Base-by-base conservation (phyloP, 2,113 vertebrate genomes). In the Grus americana region DNA sequence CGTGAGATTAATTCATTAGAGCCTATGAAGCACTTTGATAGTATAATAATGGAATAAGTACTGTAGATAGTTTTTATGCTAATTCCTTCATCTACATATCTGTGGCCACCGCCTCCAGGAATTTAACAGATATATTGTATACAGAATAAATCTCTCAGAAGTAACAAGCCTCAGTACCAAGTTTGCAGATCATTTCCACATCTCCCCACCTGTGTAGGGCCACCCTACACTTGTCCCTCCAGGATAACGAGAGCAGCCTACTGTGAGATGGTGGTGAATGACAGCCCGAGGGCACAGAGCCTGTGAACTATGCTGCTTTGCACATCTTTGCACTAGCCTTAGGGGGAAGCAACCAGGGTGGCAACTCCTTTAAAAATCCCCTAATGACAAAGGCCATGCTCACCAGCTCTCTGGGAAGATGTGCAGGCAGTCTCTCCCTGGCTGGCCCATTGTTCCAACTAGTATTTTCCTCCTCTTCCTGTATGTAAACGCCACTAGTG, bases 31-130 rank as follows among this genome's bases (percentile, higher is more conserved):
- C 12, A 73, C 50, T 91, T 86, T 50, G 59, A 63, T 71, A 91
- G 68, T 38, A 23, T 74, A 94, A 92, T 54, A 88, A 92, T 78
- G 42, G 72, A 83, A 12, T 78, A 89, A 95, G 55, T 71, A 87
- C 6, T 92, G 91, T 74, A 95, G 68, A 84, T 81, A 70, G 59
- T 59, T 92, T 92, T 88, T 15, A 93, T 94, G 80, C 47, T 93
- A 81, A 95, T 92, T 89, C 20, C 59, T 78, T 92, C 55, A 86
- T 86, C 75, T 80, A 80, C 55, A 6, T 83, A 88, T 24, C 50
- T 86, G 79, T 86, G 59, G 63, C 49, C 3, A 1, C 36, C 26
- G 6, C 55, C 79, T 91, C 75, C 61, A 84, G 63, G 59, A 91
- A 63, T 83, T 92, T 78, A 54, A 42, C 54, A 92, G 75, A 49